phyloP scores from a whole-genome alignment of 2,797 vertebrate species.

The Premnoplex brunnescens region DNA sequence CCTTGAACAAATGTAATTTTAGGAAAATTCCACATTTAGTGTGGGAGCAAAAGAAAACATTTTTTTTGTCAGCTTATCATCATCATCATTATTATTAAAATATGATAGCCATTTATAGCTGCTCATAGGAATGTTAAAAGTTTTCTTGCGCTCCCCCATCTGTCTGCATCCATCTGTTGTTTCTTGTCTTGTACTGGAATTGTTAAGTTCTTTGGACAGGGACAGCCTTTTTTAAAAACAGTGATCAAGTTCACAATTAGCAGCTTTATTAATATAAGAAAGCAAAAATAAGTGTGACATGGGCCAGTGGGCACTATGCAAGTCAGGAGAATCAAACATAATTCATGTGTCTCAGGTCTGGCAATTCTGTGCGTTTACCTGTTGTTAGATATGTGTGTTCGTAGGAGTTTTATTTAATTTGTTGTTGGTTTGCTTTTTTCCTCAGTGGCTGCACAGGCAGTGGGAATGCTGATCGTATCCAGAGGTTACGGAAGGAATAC shows the following conservation, averaged over 20 bases:
- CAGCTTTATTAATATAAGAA: not conserved
- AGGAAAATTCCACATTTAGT: conserved; percentile 55
- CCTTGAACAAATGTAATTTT: conserved; percentile 24
- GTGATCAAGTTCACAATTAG: not conserved
- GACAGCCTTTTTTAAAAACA: not conserved
- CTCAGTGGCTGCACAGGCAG: conserved; percentile 66
- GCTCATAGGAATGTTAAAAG: conserved; percentile 63
- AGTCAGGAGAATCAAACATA: not conserved
- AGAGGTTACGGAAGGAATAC: conserved; percentile 91
- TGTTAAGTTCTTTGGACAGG: conserved; percentile 51
- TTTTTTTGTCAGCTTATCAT: conserved; percentile 56
- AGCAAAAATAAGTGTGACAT: not conserved
- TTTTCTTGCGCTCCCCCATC: conserved; percentile 61
- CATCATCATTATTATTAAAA: conserved; percentile 60
- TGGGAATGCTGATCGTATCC: conserved; percentile 87
- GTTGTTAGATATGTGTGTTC: not conserved
- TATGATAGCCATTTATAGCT: conserved; percentile 61
- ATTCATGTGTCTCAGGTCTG: not conserved
- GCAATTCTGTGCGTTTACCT: not conserved
- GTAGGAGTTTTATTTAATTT: not conserved
- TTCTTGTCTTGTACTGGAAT: conserved; percentile 46
- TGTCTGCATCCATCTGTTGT: conserved; percentile 68
- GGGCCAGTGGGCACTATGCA: not conserved
- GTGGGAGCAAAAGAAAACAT: conserved; percentile 48
- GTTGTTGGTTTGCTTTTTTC: not conserved